Evolutionary conservation across 2,797 vertebrate genomes (phyloP), one percentile per base, ranked within the genome.

Genomic region (Pagetopsis macropterus): DNA sequence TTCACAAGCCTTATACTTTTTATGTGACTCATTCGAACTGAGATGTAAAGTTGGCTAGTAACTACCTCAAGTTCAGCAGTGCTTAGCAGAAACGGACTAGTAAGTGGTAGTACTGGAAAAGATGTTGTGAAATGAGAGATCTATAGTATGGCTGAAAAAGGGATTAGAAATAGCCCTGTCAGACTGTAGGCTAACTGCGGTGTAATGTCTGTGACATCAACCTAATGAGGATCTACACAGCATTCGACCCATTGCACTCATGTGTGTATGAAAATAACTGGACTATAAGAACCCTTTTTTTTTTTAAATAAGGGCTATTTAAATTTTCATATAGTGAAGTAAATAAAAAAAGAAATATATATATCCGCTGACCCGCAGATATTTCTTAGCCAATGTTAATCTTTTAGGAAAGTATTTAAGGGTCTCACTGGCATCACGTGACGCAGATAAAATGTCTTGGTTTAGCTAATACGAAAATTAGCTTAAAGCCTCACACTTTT

Each of bases 51-150:
- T 72, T 78, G 58, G 65, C 67, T 57, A 21, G 75, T 65, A 76
- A 79, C 87, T 89, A 88, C 88, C 88, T 89, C 88, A 85, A 58
- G 83, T 76, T 84, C 70, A 79, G 84, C 86, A 70, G 75, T 46
- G 61, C 70, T 78, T 72, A 81, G 72, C 69, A 70, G 65, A 72
- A 72, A 83, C 48, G 55, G 61, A 72, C 69, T 40, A 14, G 10
- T 54, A 68, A 73, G 52, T 43, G 71, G 81, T 84, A 75, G 78
- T 69, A 62, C 49, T 57, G 70, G 59, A 17, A 21, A 49, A 50
- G 15, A 37, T 57, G 75, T 72, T 67, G 65, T 77, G 65, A 68
- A 82, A 70, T 56, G 49, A 78, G 65, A 44, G 27, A 13, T 31
- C 21, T 37, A 7, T 27, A 1, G 37, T n/a, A 11, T 23, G 52